Base-by-base conservation (phyloP, 2,113 vertebrate genomes). In the Hypomesus transpacificus region DNA sequence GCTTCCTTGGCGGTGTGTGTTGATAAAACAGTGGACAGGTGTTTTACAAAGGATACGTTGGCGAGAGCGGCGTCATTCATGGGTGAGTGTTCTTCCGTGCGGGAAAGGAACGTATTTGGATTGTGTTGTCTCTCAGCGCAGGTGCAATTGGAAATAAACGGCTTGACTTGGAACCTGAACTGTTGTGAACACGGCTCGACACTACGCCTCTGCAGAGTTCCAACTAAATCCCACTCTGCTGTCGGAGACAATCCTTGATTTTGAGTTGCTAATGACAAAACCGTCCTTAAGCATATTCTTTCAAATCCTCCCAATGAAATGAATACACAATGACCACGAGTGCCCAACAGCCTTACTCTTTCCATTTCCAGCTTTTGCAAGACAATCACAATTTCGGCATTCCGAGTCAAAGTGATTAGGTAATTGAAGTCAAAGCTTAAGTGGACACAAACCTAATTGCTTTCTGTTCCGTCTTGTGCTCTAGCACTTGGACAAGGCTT, bases 1-100 rank as follows among this genome's bases (percentile, higher is more conserved):
- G 78, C 80, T 79, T 80, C 80, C 53, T 73, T 70, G 78, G 78
- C 79, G 71, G 57, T 34, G 75, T 73, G 57, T 75, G 78, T 54
- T 21, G 34, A 46, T 46, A 11, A 46, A 46, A 46, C 39, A 34
- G 31, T 7, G n/a, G n/a, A 4, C 24, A 5, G 22, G 59, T 3
- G 75, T 76, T 80, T 87, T 81, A 87, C 66, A 61, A 76, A 87
- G 84, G 72, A 85, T 80, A 87, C 76, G 34, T 73, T n/a, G 71
- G 34, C 58, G 68, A 66, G 58, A 14, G 4, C 54, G 58, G 51
- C 4, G 46, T 22, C 28, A 54, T 75, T 81, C 80, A 86, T 87
- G 84, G 84, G 88, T 80, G 80, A 80, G 70, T 58, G 75, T 67
- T 21, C 26, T 3, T 60, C 70, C 60, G 20, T 6, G 66, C 54